Base-by-base conservation (phyloP, 1,140 invertebrate species). In the Drosophila sturtevanti region DNA sequence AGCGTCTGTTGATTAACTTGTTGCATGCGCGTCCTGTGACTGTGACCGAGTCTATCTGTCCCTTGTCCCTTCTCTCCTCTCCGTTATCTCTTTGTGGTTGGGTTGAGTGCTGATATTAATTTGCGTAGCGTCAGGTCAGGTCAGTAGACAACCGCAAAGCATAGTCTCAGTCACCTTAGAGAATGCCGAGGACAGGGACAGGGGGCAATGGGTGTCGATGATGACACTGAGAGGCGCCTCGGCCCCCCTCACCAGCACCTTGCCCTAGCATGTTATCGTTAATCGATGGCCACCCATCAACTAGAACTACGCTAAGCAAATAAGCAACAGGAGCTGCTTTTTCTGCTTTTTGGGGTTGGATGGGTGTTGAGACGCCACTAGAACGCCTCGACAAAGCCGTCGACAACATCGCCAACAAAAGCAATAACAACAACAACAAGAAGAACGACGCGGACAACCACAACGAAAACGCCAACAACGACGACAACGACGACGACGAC, bases 1-100 rank as follows among this genome's bases (percentile, higher is more conserved):
- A 79, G 78, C 84, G 84, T 89, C 78, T 77, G 84, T 89, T 87
- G 84, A 89, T 87, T 87, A 87, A 87, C 84, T 87, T 87, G 84
- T 87, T 87, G 84, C 84, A 89, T 84, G 79, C 82, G 84, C 82
- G 68, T 89, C 79, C 69, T 79, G 59, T 64, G 52, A 22, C 59
- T 68, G 44, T 44, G 16, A 24, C 11, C 56, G 10, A 31, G 34
- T 44, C 14, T 18, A 7, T 44, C 18, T 51, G 41, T 55, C 37
- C 9, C 41, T 14, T 44, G 4, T 14, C 22, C 22, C 22, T 4
- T 2, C 2, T 24, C 22, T 4, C 22, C 22, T 24, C 0, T 31
- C 27, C 27, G 4, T 31, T 58, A 44, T 61, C 44, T 5, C 41
- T 7, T 21, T 9, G 14, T 9, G 14, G 14, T 48, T 21, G 41